Percentiles rank a stretch among this genome's conserved stretches.
phyloP scores from a whole-genome alignment of 2,888 invertebrate species.

The Melanophora roralis region DNA sequence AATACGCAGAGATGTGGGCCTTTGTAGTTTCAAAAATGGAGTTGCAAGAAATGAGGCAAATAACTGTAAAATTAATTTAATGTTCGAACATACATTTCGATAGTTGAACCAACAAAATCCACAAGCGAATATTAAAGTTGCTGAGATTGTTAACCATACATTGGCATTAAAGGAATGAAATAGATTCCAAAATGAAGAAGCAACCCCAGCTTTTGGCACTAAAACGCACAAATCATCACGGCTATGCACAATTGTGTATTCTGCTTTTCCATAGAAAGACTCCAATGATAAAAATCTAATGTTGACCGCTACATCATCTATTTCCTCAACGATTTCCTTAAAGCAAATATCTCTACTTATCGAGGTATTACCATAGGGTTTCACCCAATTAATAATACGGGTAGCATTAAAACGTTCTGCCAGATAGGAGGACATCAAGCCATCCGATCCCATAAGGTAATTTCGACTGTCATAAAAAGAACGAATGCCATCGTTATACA shows the following conservation, averaged over 20 bases:
- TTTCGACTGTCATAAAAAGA: slow-evolving; percentile 69
- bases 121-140: slow-evolving; percentile 67
- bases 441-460: slow-evolving; percentile 76
- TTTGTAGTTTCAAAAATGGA: slow-evolving; percentile 61
- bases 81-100: slow-evolving; percentile 20
- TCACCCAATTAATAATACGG: slow-evolving; percentile 70
- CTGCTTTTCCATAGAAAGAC: slow-evolving; percentile 78
- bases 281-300: slow-evolving; percentile 78
- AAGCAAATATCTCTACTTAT: slow-evolving; percentile 69
- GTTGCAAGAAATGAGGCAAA: slow-evolving; percentile 68
- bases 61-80: slow-evolving; percentile 65
- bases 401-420: slow-evolving; percentile 78
- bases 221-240: slow-evolving; percentile 80
- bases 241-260: slow-evolving; percentile 78
- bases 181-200: slow-evolving; percentile 78
- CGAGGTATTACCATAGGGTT: slow-evolving; percentile 62
- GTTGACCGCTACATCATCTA: slow-evolving; percentile 79
- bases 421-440: slow-evolving; percentile 75
- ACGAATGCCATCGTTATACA: slow-evolving; percentile 76
- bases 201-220: slow-evolving; percentile 78
- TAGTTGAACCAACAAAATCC: slow-evolving; percentile 64
- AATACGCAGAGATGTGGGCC: slow-evolving; percentile 64
- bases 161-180: slow-evolving; percentile 71
- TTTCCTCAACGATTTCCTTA: slow-evolving; percentile 66
- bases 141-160: slow-evolving; percentile 70